Percentiles rank a stretch among this genome's conserved stretches.
phyloP scores from a whole-genome alignment of 2,797 vertebrate species.

The Poeciliopsis gracilis region DNA sequence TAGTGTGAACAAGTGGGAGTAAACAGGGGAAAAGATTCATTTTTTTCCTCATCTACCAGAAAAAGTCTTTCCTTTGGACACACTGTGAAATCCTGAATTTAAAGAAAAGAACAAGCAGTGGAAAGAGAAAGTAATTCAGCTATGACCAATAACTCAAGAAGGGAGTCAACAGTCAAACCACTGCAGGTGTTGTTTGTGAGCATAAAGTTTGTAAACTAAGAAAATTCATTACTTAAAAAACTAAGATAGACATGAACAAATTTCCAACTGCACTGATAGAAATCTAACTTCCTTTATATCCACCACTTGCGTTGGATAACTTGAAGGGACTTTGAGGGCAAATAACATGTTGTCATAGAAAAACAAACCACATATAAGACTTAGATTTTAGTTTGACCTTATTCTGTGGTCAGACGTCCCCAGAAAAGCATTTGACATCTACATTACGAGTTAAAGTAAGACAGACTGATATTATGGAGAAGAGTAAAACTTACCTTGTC shows the following conservation, averaged over 20 bases:
- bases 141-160: background rate
- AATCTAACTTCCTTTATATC: background rate
- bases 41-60: background rate
- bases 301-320: background rate
- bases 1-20: background rate
- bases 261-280: background rate
- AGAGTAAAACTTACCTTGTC: background rate
- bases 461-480: background rate
- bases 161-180: background rate
- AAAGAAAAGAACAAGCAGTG: background rate
- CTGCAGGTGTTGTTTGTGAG: background rate
- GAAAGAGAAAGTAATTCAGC: background rate
- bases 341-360: background rate
- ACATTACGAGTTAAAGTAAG: background rate
- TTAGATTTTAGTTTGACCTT: background rate
- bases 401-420: too few species aligned
- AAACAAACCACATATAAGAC: background rate
- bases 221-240: background rate
- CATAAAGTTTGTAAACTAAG: background rate
- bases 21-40: background rate
- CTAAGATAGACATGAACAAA: background rate
- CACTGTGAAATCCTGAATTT: background rate
- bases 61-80: background rate
- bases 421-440: background rate
- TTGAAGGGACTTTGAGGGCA: background rate